Evolutionary conservation across 2,888 invertebrate genomes (phyloP), one percentile per base, ranked within the genome.

Genomic region (Nematopogon swammerdamellus): DNA sequence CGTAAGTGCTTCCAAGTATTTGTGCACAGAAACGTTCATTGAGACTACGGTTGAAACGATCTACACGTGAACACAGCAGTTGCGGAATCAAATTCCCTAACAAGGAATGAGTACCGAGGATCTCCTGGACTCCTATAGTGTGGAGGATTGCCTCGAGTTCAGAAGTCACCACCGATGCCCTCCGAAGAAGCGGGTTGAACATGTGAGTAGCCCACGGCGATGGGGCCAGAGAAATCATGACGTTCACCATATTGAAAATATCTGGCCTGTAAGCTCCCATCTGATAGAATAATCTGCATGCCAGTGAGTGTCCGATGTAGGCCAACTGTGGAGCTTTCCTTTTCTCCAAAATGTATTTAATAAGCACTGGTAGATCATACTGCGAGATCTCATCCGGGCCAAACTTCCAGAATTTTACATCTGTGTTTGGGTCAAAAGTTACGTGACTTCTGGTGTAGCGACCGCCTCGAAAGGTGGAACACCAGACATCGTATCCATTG

Each of bases 391-490:
- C n/a, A 14, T 36, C 36, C 3, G n/a, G n/a, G 14, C n/a, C n/a
- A 14, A 14, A 36, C n/a, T 36, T 36, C 36, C 36, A 36, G 11
- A 36, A 36, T 14, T 36, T 14, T 14, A 36, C 36, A 36, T 36
- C 36, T 14, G 8, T 36, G 36, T 36, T 14, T 14, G 36, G 36
- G 14, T 36, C 14, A 3, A 36, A 14, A 6, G 8, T 63, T 1
- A 58, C 52, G 47, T 74, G 68, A 19, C 60, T 64, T 54, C 65
- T 70, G 51, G 72, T 73, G 52, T 77, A 76, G 60, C 68, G 70
- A 56, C 75, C 75, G 19, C 76, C 76, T 57, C 76, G 64, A 42
- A 69, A 60, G 52, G 76, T 76, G 53, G 61, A 70, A 47, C 76
- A 54, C 76, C 76, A 77, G 46, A 77, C 63, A 53, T 77, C 76